Base-by-base conservation (phyloP, 2,888 invertebrate genomes). In the Cryptocheilus praepositus region DNA sequence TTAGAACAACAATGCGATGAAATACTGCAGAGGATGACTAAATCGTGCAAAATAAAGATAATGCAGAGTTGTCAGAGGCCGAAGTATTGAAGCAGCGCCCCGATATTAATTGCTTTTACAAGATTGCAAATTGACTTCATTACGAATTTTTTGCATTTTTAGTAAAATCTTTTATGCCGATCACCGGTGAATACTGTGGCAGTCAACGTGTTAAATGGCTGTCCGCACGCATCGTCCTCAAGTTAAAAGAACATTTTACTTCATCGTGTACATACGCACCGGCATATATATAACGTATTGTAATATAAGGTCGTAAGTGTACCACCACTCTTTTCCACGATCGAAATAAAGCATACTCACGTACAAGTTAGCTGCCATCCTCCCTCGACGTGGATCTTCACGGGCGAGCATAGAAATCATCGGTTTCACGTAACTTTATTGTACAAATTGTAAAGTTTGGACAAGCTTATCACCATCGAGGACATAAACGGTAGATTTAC, bases 231-330 rank as follows among this genome's bases (percentile, higher is more conserved):
- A 57, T 44, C 61, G 62, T 63, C 60, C 61, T 59, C 58, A 58
- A 62, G 52, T 70, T 62, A 77, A 77, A 77, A 77, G 76, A n/a
- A 77, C 76, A 77, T 74, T 62, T 36, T 70, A 71, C 59, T 73
- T 76, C 76, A 4, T 11, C 16, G 69, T 77, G 75, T 59, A 73
- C 61, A 65, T 58, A 61, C 64, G 61, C 46, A 59, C 46, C 3
- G 11, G 54, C 65, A 46, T 53, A 55, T 43, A 49, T 63, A 1
- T 36, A 36, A 36, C 36, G 36, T 36, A 36, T 8, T 36, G 36
- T 36, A 36, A 36, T 36, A 36, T 5, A 36, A 36, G 11, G 36
- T 22, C 56, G 43, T 70, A 64, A 68, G 60, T 66, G 55, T 70
- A 70, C 5, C 0, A 67, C 28, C 66, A 45, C 53, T 59, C 60